Percentiles rank a stretch among this genome's conserved stretches.
These are phyloP conservation scores for Bucco capensis DNA, from an alignment of 2,113 vertebrate genomes.

Conservation along the genomic window DNA sequence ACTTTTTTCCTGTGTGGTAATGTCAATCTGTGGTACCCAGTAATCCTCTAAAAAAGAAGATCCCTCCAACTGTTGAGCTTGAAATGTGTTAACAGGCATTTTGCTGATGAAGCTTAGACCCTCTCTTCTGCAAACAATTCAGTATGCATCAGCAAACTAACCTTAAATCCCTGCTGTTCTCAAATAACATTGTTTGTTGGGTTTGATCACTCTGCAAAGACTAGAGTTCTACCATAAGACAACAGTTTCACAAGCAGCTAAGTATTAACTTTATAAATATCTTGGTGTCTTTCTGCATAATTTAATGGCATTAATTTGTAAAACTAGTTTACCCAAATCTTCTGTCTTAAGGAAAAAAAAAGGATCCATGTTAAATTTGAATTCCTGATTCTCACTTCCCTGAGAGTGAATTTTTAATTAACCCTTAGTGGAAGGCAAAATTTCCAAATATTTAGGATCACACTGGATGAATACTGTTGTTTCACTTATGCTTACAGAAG, in stretches of 20 bases:
- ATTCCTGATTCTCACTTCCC: background rate
- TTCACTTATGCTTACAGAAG: background rate
- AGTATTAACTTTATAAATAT: background rate
- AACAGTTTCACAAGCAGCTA: background rate
- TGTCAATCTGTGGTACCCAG: background rate
- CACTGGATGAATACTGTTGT: background rate
- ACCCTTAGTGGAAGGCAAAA: background rate
- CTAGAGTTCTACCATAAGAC: background rate
- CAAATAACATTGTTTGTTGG: background rate
- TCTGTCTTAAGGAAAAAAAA: background rate
- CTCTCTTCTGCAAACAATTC: background rate
- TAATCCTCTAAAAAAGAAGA: background rate
- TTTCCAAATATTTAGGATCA: background rate
- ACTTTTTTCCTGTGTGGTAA: background rate
- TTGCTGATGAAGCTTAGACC: background rate
- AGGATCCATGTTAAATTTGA: background rate
- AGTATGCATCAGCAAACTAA: background rate
- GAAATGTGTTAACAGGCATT: background rate
- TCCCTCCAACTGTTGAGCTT: background rate
- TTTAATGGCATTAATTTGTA: background rate
- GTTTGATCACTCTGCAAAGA: background rate
- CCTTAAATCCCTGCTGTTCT: background rate
- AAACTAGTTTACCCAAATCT: background rate
- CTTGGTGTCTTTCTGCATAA: background rate
- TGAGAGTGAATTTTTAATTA: background rate